Conservation (phyloP, 2,797 vertebrate genomes). For the Melopsittacus undulatus region DNA sequence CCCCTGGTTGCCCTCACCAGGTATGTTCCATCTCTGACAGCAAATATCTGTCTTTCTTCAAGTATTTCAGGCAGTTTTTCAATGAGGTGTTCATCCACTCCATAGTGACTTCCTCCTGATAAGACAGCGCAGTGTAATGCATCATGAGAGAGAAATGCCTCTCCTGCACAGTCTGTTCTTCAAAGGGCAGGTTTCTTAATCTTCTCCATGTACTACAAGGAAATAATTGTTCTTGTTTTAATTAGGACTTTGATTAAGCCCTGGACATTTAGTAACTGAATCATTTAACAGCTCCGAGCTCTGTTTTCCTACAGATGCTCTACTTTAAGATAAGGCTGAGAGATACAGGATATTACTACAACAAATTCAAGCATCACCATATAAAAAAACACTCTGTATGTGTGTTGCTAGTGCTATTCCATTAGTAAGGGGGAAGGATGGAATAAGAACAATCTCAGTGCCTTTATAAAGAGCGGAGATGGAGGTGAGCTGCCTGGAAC, state of each 20-base stretch:
- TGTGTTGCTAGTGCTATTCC: background rate
- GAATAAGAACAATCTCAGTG: background rate
- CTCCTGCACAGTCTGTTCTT: background rate
- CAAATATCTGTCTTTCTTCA: background rate
- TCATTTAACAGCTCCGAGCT: background rate
- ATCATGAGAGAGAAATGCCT: background rate
- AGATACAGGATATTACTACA: background rate
- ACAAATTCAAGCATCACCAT: background rate
- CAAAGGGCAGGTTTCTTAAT: background rate
- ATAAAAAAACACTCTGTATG: background rate
- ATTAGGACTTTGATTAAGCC: background rate
- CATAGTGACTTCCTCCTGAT: background rate
- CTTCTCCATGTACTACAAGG: background rate
- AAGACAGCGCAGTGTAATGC: background rate
- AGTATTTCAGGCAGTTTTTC: background rate
- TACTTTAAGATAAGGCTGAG: background rate
- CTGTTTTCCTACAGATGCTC: background rate
- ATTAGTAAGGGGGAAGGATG: background rate
- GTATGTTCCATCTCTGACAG: background rate
- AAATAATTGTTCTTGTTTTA: slow-evolving; percentile 22
- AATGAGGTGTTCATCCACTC: background rate
- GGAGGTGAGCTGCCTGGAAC: background rate
- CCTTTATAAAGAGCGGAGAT: background rate
- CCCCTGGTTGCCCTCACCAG: background rate
- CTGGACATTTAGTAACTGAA: background rate